Base-by-base conservation (phyloP, 2,113 vertebrate species). In the Protobothrops mucrosquamatus region DNA sequence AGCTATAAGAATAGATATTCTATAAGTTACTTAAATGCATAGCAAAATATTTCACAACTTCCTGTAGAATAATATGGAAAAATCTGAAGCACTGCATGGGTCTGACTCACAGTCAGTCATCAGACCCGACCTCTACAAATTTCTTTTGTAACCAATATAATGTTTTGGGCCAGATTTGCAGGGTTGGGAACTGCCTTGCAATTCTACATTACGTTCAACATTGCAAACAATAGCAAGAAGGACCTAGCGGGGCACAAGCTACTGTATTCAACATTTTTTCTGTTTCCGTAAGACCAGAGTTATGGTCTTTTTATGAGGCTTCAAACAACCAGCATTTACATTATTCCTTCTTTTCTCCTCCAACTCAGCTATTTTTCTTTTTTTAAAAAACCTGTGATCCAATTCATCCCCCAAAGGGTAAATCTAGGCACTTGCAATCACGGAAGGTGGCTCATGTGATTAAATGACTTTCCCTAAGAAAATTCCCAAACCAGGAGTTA, bases 181-280 rank as follows among this genome's bases (percentile, higher is more conserved):
- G 34, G 34, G 34, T 61, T 85, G 48, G 94, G 92, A 94, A 96
- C 26, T 0, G 6, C 87, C 91, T 89, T 91, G 56, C 6, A 48
- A 92, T 96, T 93, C 91, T 96, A 94, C 48, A 24, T 51, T 74
- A 4, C 43, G 54, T 24, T 95, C 92, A 85, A 6, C 91, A 48
- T 14, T 64, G 57, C 56, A 59, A 22, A 89, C 69, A 52, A 23
- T 1, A 24, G 22, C 54, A 46, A 54, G 51, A 29, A 86, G 6
- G n/a, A 39, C 14, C 46, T 56, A 81, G 39, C 0, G 2, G 26
- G 26, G 74, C 52, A 56, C 29, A 94, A 85, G 54, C 29, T 74
- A 22, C 8, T 22, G 43, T 39, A 43, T 92, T 91, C 87, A 56
- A 52, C 56, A 90, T 26, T 23, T 1, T 51, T 61, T 1, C 74